Evolutionary conservation across 2,113 vertebrate species (phyloP).

Genomic region (Rattus norvegicus): GRCr8 NC_086023.1:122417501-122418000

Average conservation of each 20-base stretch:
- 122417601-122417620: slow-evolving; percentile 4
- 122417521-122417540: background rate
- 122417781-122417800: background rate
- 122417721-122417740: slow-evolving; percentile 23
- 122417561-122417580: background rate
- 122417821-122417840: background rate
- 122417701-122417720: background rate
- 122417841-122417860: slow-evolving; percentile 1
- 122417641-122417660: background rate
- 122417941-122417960: background rate
- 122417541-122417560: background rate
- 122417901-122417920: background rate
- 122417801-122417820: background rate
- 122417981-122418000: background rate
- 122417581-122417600: background rate
- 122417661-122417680: background rate
- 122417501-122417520: background rate
- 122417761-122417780: background rate
- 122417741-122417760: background rate
- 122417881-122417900: background rate
- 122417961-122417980: background rate
- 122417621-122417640: background rate
- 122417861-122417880: background rate
- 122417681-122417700: background rate
- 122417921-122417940: background rate